Evolutionary conservation across 2,797 vertebrate genomes (phyloP), one percentile per base, ranked within the genome.

Genomic region (Halcyon chelicuti): DNA sequence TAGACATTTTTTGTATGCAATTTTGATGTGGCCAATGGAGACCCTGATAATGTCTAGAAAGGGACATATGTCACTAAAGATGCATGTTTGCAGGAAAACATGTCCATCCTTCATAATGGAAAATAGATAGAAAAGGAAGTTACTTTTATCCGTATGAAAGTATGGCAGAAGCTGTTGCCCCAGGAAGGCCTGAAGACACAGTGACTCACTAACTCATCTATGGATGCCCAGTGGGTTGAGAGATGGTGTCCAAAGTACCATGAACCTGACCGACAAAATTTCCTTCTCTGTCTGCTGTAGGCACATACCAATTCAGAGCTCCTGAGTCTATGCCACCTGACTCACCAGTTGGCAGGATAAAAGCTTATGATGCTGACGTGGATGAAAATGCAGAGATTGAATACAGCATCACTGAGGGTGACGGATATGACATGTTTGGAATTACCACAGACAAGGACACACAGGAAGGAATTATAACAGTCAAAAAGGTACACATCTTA

Each of bases 381-480:
- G 99, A 98, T 52, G 98, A 98, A 96, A 99, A 99, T 9, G 99
- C 99, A 0, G 99, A 99, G 94, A 99, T 99, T 95, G 98, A 98
- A 68, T 99, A 99, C 97, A 98, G 98, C 94, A 98, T 99, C 95
- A 98, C 97, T 17, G 98, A 99, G 6, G 98, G 98, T 40, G 99
- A 99, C 14, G 99, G 98, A 9, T 98, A 98, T 21, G 99, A 99
- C 90, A 96, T 98, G 98, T 99, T 99, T 83, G 98, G 99, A 20
- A 97, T 99, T 88, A 73, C 94, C 95, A 99, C 99, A 13, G 99
- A 99, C 90, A 98, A 98, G 94, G 98, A 98, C 87, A 99, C 98
- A 5, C 99, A 99, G 96, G 99, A 99, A 71, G 99, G 99, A 55
- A 97, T 99, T 84, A 96, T 99, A 86, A 97, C 98, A 58, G 98